These are phyloP conservation scores for Parambassis ranga DNA, from an alignment of 2,797 vertebrate genomes.

Conservation along the genomic window DNA sequence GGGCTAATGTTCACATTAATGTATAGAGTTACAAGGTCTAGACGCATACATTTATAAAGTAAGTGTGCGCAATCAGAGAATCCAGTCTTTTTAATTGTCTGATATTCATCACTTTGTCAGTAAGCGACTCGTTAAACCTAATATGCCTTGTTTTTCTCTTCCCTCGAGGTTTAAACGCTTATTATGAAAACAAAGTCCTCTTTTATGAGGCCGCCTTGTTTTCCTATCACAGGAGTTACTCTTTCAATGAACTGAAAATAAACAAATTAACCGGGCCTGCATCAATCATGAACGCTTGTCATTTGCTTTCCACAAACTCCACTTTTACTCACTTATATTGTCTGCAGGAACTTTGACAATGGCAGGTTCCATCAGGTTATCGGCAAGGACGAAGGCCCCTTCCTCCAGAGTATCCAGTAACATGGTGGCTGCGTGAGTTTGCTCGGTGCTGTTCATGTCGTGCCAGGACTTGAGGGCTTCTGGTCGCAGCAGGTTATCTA, in stretches of 20 bases:
- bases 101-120: conserved; percentile 79
- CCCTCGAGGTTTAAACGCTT: conserved; percentile 69
- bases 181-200: conserved; percentile 72
- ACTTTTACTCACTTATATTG: conserved; percentile 92
- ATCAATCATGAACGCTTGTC: conserved; percentile 28
- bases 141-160: conserved; percentile 66
- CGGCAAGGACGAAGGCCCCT: conserved; percentile 97
- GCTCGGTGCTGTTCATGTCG: conserved; percentile 98
- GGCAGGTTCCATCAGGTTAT: conserved; percentile 96
- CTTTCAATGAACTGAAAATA: conserved; percentile 48
- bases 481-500: conserved; percentile 95
- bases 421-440: conserved; percentile 98
- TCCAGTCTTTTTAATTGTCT: conserved; percentile 67
- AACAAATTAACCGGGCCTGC: conserved; percentile 50
- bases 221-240: conserved; percentile 47
- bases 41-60: conserved; percentile 64
- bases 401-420: conserved; percentile 97
- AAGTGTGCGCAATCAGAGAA: conserved; percentile 68
- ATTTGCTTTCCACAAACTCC: conserved; percentile 29
- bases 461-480: conserved; percentile 97
- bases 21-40: conserved; percentile 79
- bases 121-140: conserved; percentile 74
- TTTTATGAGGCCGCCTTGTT: conserved; percentile 61
- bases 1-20: conserved; percentile 78
- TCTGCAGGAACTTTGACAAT: conserved; percentile 97